phyloP scores from a whole-genome alignment of 2,797 vertebrate genomes.

The Lemur catta region DNA sequence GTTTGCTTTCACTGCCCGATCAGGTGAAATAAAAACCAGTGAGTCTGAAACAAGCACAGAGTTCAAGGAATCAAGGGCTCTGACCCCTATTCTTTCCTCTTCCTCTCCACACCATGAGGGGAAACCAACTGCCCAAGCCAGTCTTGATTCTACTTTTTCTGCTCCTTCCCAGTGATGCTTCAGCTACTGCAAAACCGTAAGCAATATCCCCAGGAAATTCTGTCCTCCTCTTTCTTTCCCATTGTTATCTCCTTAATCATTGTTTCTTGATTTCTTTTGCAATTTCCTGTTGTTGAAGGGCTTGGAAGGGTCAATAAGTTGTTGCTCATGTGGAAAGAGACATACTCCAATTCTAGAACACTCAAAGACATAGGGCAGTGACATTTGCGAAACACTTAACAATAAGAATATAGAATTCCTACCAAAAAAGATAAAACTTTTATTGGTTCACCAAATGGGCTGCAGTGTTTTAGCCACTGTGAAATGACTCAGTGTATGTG shows the following conservation, averaged over 20 bases:
- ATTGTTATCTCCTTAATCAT: neutral
- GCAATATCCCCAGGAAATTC: constrained; percentile 18
- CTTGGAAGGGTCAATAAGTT: neutral
- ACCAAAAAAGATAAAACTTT: neutral
- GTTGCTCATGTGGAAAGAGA: neutral
- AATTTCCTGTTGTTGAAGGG: neutral
- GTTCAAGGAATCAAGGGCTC: neutral
- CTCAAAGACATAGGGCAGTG: neutral
- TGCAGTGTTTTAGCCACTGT: neutral
- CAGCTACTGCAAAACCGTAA: constrained; percentile 63
- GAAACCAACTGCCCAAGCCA: neutral
- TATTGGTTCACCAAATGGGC: neutral
- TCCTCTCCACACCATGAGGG: constrained; percentile 29
- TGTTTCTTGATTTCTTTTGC: neutral
- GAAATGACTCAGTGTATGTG: neutral
- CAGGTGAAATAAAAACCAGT: constrained; percentile 54
- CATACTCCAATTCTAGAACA: neutral
- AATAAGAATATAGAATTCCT: neutral
- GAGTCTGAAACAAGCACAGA: constrained; percentile 9
- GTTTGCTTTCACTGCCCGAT: constrained; percentile 29
- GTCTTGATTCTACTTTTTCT: constrained; percentile 44
- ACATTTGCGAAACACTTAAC: neutral
- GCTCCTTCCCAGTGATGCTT: constrained; percentile 50
- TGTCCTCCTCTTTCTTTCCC: neutral
- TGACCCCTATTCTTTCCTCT: neutral